These are phyloP conservation scores for Alca torda DNA, from an alignment of 2,797 vertebrate species.

Conservation along the genomic window DNA sequence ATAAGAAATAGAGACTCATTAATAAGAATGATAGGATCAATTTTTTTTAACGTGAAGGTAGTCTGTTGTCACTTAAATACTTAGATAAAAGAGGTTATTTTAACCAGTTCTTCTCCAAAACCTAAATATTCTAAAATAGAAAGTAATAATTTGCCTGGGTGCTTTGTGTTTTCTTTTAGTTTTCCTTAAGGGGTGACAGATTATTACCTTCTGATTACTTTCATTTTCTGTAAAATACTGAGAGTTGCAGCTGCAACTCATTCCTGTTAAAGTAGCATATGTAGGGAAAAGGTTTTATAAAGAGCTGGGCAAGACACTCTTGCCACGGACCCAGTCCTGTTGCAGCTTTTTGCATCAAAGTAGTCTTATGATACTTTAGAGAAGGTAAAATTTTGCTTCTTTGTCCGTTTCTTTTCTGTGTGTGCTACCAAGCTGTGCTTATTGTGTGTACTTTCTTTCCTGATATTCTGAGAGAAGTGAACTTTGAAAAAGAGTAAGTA, in stretches of 20 bases:
- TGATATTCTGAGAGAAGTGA: not conserved
- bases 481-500: not conserved
- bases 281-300: not conserved
- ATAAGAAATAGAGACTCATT: not conserved
- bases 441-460: not conserved
- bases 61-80: not conserved
- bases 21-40: fast-evolving
- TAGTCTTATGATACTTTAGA: not conserved
- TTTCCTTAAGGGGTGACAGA: not conserved
- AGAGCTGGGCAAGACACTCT: not conserved
- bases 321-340: not conserved
- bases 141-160: not conserved
- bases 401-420: fast-evolving
- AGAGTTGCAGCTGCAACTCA: not conserved
- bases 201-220: not conserved
- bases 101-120: not conserved
- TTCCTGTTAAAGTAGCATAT: not conserved
- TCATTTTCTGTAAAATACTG: not conserved
- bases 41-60: not conserved
- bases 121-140: not conserved
- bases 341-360: not conserved
- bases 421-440: not conserved
- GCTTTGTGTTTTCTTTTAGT: not conserved
- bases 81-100: not conserved
- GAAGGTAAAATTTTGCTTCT: not conserved